A percentile compares a stretch with the other conserved stretches of the same genome.
These are phyloP conservation scores for Diorhabda elongata DNA, from an alignment of 1,140 invertebrate genomes.

Conservation along the genomic window DNA sequence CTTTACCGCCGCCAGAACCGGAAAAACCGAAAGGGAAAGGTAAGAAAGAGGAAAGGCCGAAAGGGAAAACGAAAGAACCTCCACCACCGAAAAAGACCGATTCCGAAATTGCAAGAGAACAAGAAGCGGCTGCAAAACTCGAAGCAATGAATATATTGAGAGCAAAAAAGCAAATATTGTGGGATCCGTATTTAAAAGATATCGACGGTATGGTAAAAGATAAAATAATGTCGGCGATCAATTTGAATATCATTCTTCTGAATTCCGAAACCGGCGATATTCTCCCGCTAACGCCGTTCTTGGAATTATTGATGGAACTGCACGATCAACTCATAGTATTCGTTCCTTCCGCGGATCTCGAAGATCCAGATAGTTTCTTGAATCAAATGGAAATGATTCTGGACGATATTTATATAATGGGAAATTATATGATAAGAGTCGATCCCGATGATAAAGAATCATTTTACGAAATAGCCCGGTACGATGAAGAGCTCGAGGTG, in stretches of 20 bases:
- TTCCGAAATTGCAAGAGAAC: slow-evolving; percentile 17
- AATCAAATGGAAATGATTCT: slow-evolving; percentile 27
- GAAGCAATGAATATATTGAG: slow-evolving; percentile 32
- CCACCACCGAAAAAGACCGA: slow-evolving; percentile 14
- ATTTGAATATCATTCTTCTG: slow-evolving; percentile 44
- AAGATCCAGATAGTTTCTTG: slow-evolving; percentile 55
- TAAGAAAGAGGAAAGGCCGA: slow-evolving; percentile 18
- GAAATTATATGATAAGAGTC: slow-evolving; percentile 33
- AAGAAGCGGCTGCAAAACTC: slow-evolving; percentile 13
- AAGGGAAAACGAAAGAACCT: slow-evolving; percentile 25
- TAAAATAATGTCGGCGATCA: slow-evolving; percentile 54
- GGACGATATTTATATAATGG: slow-evolving; percentile 37
- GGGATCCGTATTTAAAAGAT: slow-evolving; percentile 62
- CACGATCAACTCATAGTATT: slow-evolving; percentile 60
- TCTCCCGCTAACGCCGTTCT: slow-evolving; percentile 49
- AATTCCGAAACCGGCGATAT: slow-evolving; percentile 46
- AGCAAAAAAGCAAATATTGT: slow-evolving; percentile 41
- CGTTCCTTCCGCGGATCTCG: slow-evolving; percentile 57
- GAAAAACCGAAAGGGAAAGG: slow-evolving; percentile 24
- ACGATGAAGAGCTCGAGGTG: slow-evolving; percentile 59
- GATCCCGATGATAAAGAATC: slow-evolving; percentile 24
- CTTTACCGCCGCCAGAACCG: slow-evolving; percentile 12
- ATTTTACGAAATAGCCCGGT: slow-evolving; percentile 45
- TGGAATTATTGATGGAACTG: slow-evolving; percentile 63
- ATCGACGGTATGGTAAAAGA: slow-evolving; percentile 62